Evolutionary conservation across 2,797 vertebrate species (phyloP).

Genomic region (Toxotes lorentzi): DNA sequence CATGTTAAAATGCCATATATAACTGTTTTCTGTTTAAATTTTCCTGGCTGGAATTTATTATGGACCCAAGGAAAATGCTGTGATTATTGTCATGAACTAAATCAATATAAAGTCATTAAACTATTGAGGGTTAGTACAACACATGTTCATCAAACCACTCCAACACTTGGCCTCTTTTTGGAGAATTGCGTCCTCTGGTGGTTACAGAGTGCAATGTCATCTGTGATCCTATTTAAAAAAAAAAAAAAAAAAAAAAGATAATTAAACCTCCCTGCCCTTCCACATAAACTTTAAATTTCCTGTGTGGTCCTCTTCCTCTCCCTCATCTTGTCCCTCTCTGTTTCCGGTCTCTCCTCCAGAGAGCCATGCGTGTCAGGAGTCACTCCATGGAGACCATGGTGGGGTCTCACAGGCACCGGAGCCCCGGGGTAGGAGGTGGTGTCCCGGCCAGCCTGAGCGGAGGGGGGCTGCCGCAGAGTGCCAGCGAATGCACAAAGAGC

Average conservation of each 20-base stretch:
- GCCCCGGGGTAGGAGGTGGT: conserved; percentile 81
- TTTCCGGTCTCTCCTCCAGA: conserved; percentile 78
- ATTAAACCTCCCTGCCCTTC: neutral
- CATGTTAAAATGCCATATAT: neutral
- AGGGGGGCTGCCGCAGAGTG: conserved; percentile 92
- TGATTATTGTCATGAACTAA: neutral
- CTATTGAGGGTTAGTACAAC: neutral
- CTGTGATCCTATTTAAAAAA: neutral
- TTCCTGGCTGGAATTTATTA: neutral
- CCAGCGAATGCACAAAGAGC: conserved; percentile 92
- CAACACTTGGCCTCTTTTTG: conserved; percentile 7
- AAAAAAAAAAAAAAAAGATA: neutral
- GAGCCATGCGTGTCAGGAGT: conserved; percentile 96
- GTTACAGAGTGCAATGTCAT: neutral
- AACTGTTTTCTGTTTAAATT: neutral
- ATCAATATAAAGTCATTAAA: neutral
- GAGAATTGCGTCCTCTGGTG: conserved; percentile 59
- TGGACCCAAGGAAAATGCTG: neutral
- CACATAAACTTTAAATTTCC: neutral
- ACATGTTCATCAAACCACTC: neutral
- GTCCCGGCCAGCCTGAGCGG: conserved; percentile 95
- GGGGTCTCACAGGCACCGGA: conserved; percentile 92
- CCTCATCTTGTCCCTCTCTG: neutral
- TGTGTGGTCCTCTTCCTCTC: neutral
- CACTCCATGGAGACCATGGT: conserved; percentile 99